phyloP scores from a whole-genome alignment of 2,797 vertebrate species.

The Acridotheres tristis region DNA sequence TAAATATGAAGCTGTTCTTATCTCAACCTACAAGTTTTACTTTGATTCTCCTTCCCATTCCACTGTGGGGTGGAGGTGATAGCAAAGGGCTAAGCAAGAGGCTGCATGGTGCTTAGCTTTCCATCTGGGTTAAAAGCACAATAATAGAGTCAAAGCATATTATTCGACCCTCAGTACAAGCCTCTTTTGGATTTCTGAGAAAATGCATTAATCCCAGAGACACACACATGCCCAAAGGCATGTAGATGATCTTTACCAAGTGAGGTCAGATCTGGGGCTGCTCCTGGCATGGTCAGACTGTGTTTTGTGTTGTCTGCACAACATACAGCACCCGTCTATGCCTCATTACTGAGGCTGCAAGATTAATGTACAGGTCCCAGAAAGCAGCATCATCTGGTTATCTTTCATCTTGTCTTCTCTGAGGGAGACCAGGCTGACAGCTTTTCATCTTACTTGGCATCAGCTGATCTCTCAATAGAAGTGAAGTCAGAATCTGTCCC shows the following conservation, averaged over 20 bases:
- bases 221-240: not conserved
- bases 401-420: not conserved
- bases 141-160: not conserved
- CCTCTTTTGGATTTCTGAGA: not conserved
- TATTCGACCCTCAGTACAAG: not conserved
- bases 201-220: not conserved
- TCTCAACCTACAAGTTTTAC: not conserved
- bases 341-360: not conserved
- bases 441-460: not conserved
- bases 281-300: not conserved
- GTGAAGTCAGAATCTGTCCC: not conserved
- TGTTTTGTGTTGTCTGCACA: not conserved
- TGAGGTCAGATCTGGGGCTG: not conserved
- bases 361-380: not conserved
- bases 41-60: not conserved
- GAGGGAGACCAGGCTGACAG: not conserved
- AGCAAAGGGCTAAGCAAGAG: fast-evolving
- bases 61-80: not conserved
- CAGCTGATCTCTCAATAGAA: not conserved
- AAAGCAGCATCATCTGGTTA: not conserved
- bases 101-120: not conserved
- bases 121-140: not conserved
- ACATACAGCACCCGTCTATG: fast-evolving
- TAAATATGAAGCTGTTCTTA: not conserved
- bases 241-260: not conserved